Base-by-base conservation (phyloP, 2,888 invertebrate genomes). In the Epistrophe eligans region DNA sequence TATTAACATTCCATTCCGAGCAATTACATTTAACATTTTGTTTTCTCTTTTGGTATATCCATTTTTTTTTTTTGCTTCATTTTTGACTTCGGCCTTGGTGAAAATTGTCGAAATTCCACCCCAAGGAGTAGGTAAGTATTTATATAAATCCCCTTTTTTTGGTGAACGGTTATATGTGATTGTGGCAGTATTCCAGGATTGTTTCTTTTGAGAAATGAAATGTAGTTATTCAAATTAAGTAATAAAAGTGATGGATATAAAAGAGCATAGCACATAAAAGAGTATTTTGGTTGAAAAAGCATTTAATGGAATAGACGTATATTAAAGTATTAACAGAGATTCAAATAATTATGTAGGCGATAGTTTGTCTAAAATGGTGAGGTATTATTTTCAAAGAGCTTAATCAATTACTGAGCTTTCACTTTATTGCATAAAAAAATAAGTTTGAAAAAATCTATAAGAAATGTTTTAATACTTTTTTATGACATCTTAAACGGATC, bases 1-100 rank as follows among this genome's bases (percentile, higher is more conserved):
- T 87, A 87, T 87, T 87, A 87, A 87, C 87, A 83, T 87, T 87
- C 87, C 87, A 83, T 87, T 87, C 87, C 83, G 79, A 79, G 71
- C 83, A 87, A 87, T 87, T 87, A 87, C 83, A 79, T 76, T 83
- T 76, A 71, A 67, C 87, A 83, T 87, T 87, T 79, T 55, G 72
- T 38, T 66, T 50, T 43, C 45, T 71, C 57, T 64, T 73, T 82
- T 17, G 71, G 48, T 73, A 32, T 28, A 81, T 77, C 77, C 74
- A 40, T 35, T 66, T 50, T 66, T 11, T 13, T 48, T 66, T 48
- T 19, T 15, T 40, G 13, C 4, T 60, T 60, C 32, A 7, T 19
- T 6, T 77, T 74, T 15, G 45, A 38, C 13, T 83, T 72, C 71
- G 40, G 64, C 74, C 77, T 71, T 32, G 64, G 19, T 72, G 79